phyloP scores from a whole-genome alignment of 23 tunicate genomes.

The Trididemnum nubilum region DNA sequence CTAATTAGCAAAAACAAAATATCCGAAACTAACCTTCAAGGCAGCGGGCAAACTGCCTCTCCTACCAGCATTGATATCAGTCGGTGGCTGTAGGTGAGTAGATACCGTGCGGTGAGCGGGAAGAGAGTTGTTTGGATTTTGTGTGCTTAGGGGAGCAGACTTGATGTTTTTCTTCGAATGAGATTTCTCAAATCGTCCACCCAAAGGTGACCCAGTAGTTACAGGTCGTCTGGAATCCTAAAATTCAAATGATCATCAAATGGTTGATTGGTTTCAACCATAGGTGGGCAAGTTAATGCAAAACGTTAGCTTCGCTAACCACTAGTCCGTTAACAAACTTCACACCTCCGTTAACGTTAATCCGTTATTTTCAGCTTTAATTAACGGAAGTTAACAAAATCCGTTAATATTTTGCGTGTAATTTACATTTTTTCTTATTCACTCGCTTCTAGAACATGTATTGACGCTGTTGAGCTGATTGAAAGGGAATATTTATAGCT shows the following conservation, averaged over 20 bases:
- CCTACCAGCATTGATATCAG: background rate
- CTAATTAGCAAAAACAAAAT: too few species aligned
- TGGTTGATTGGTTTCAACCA: background rate
- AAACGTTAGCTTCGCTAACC: too few species aligned
- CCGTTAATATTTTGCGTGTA: too few species aligned
- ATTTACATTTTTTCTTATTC: too few species aligned
- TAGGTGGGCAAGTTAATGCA: too few species aligned
- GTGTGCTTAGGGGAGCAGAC: conserved; percentile 42
- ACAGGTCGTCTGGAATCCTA: conserved; percentile 43
- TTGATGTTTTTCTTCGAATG: conserved; percentile 28
- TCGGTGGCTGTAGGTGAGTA: conserved; percentile 15
- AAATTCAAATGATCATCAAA: background rate
- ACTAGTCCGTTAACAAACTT: too few species aligned
- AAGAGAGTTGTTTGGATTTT: background rate
- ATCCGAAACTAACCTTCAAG: conserved; percentile 14
- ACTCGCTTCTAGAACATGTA: too few species aligned
- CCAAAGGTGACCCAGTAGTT: background rate
- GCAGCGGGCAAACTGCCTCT: conserved; percentile 50
- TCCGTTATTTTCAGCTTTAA: too few species aligned
- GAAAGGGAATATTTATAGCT: too few species aligned
- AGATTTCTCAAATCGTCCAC: background rate
- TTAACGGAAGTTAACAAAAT: too few species aligned
- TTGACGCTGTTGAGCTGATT: too few species aligned
- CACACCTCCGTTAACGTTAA: too few species aligned
- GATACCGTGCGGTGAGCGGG: conserved; percentile 22